phyloP scores from a whole-genome alignment of 2,888 invertebrate genomes.

The Hypercompe scribonia region DNA sequence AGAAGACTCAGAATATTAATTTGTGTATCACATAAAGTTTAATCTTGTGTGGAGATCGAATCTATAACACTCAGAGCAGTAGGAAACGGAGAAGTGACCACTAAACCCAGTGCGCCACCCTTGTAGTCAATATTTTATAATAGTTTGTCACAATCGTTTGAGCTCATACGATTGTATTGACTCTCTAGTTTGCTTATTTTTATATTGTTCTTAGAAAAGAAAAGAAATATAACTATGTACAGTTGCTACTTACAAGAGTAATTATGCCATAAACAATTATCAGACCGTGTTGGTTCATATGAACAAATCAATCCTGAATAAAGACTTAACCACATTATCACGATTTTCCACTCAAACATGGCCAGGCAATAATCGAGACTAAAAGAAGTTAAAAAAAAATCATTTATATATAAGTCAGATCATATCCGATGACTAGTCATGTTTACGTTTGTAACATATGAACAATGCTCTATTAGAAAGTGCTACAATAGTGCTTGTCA shows the following conservation, averaged over 20 bases:
- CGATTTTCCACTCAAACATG: conserved; percentile 56
- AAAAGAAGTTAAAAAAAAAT: not conserved
- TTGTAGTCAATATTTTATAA: no score
- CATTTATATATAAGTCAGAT: conserved; percentile 11
- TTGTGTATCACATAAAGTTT: no score
- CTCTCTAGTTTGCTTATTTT: not conserved
- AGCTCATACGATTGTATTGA: no score
- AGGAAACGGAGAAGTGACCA: no score
- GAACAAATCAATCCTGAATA: conserved; percentile 29
- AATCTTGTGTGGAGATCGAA: no score
- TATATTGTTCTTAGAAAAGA: no score
- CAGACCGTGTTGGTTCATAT: conserved; percentile 49
- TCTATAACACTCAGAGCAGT: no score
- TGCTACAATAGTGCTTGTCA: conserved; percentile 41
- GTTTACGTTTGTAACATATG: conserved; percentile 12
- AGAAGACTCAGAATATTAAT: no score
- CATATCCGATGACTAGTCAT: conserved; percentile 3
- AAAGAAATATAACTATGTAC: not conserved
- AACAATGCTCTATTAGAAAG: conserved; percentile 37
- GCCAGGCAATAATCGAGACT: conserved; percentile 14
- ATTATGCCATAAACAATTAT: conserved; percentile 67
- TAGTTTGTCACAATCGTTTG: no score
- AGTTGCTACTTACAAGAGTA: conserved; percentile 63
- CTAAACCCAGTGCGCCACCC: no score
- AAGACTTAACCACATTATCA: conserved; percentile 51